Base-by-base conservation (phyloP, 2,888 invertebrate genomes). In the Oscheius sp. region DNA sequence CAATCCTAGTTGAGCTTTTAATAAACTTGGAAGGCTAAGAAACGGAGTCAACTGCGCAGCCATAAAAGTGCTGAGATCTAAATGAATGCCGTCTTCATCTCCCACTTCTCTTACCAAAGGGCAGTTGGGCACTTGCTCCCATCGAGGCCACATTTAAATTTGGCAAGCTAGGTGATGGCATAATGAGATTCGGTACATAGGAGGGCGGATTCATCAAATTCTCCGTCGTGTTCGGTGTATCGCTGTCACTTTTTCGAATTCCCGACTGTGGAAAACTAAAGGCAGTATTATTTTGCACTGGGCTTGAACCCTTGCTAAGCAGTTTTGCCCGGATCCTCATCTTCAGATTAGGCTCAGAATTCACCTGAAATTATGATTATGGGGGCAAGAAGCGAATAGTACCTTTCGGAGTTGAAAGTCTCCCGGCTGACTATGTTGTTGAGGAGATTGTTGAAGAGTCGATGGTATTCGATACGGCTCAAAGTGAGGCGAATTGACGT, bases 271-370 rank as follows among this genome's bases (percentile, higher is more conserved):
- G 68, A 51, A 74, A 77, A 22, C 44, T 71, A 57, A 77, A 77
- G 26, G 73, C 68, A 5, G 72, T 59, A 47, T 68, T 67, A 20
- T 62, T 71, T 41, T 75, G 75, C 30, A 78, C 78, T 9, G 80
- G 78, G 47, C 74, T 74, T 26, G 41, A 73, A 22, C 82, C 82
- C 49, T 85, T 85, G 59, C 78, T 82, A 3, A 85, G 69, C 2
- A 85, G 72, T 26, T 83, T 80, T 36, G 83, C 82, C 2, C 85
- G 74, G 20, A 85, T 78, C 28, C 79, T 70, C 85, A 86, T 85
- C 51, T 86, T 86, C 67, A 86, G 70, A 56, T 86, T 86, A 8
- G 86, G 86, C 69, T 86, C 86, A 32, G 78, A 78, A 73, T 83
- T 84, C 17, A 85, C 85, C 71, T 73, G 54, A 57, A 71, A 12